These are phyloP conservation scores for Dermochelys coriacea DNA, from an alignment of 2,797 vertebrate genomes.

Conservation along the genomic window DNA sequence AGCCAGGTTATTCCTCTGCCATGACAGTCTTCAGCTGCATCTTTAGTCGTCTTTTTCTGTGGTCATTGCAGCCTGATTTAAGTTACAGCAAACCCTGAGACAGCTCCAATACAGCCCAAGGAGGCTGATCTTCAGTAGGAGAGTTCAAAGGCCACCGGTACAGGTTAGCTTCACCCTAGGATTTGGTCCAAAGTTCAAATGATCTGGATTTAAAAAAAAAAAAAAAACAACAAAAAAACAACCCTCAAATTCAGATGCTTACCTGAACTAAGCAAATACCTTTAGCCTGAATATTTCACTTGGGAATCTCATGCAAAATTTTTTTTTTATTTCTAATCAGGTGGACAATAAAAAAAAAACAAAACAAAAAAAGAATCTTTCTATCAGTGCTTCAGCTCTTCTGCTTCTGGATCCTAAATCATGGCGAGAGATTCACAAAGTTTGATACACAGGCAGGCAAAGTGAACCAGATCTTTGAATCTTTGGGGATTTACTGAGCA, in stretches of 20 bases:
- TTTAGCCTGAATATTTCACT: neutral
- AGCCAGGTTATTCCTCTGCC: neutral
- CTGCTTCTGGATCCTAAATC: neutral
- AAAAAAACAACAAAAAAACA: neutral
- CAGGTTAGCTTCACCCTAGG: no score
- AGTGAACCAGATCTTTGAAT: neutral
- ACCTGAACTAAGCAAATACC: neutral
- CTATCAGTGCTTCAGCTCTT: accelerated
- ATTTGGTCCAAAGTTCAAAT: neutral
- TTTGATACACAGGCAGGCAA: neutral
- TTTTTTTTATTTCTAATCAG: neutral
- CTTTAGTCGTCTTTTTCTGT: neutral
- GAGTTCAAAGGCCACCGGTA: neutral
- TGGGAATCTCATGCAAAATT: neutral
- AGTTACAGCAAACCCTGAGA: neutral
- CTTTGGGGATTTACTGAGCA: neutral
- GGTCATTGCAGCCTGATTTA: no score
- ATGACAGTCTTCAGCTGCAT: neutral
- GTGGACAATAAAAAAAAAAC: neutral
- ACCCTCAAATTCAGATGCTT: neutral
- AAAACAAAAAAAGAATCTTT: neutral
- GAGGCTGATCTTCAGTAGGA: neutral
- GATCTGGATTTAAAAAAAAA: neutral
- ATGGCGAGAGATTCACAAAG: neutral
- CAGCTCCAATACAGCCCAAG: neutral